Evolutionary conservation across 2,888 invertebrate genomes (phyloP), one percentile per base, ranked within the genome.

Genomic region (Choristoneura rosaceana): DNA sequence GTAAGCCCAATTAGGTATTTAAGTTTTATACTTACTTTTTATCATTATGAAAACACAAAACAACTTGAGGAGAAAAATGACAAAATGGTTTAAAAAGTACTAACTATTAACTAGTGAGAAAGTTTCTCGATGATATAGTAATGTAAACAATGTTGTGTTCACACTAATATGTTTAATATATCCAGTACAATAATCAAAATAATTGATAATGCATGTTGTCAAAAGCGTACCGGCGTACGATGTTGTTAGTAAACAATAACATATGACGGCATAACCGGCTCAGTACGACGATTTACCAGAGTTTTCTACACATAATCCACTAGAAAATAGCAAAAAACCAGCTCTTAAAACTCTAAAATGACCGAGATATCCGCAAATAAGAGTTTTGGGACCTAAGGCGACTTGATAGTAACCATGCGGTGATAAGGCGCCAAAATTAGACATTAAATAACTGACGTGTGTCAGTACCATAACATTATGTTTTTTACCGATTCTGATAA

Each of bases 241-340:
- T 79, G 79, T 87, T 93, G 93, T 93, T 93, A 90, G 93, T 93
- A 94, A 94, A 94, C 93, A 94, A 91, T 88, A 91, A 89, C 93
- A 93, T 89, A 92, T 93, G 93, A 87, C 87, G 80, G 75, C 76
- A 61, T 71, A 65, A 77, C 82, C 83, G 81, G 79, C 77, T 74
- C 70, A 66, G 60, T 62, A 74, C 74, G 50, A 76, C 78, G 76
- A 80, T 78, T 70, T 78, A 76, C 77, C 74, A 64, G 78, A 67
- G 76, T 79, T 81, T 82, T 79, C 76, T 69, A 66, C 68, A 79
- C 68, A 79, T 79, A 81, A 82, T 77, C 68, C 66, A 47, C 79
- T 75, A 58, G 64, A 73, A 67, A 75, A 74, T 76, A 70, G 74
- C 63, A 76, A 84, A 87, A 85, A 76, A 77, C 59, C 79, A 82